Evolutionary conservation across 2,888 invertebrate genomes (phyloP), one percentile per base, ranked within the genome.

Genomic region (Agrotis ipsilon): DNA sequence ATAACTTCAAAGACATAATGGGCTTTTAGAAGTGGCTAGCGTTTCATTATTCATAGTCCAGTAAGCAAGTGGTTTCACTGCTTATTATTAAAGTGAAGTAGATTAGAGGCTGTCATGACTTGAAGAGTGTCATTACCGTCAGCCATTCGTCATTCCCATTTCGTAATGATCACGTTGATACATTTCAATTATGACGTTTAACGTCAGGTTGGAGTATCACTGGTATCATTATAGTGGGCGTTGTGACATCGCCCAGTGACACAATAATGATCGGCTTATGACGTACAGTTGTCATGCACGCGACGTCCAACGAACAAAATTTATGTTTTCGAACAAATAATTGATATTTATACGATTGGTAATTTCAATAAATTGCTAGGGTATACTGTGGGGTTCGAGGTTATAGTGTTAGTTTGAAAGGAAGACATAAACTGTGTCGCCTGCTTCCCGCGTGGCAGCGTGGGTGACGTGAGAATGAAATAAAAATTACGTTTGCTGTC

Each of bases 211-310:
- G 55, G 59, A 68, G 67, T 65, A 68, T 55, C 61, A 65, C 55
- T 71, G 71, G 75, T 87, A 79, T 86, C 72, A 87, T 88, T 87
- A 86, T 67, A 32, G 75, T 71, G 76, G 84, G 80, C 75, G 81
- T 80, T 76, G 77, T 82, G 85, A 78, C 83, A 78, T 84, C 79
- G 76, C 72, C 73, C 60, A 73, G 80, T 81, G 86, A 88, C 86
- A 85, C 76, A 48, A 68, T 85, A 88, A 87, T 86, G 81, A 85
- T 72, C 46, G 69, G 64, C 58, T 67, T 51, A 60, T 72, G 74
- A 75, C 81, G 71, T 64, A 32, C 62, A 82, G 81, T 77, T 81
- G 87, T 83, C 80, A 79, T 70, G 49, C 87, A 88, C 87, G 88
- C 88, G 68, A 88, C 57, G 72, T 77, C 75, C 72, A 77, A 82